phyloP scores from a whole-genome alignment of 2,113 vertebrate species.

The Istiophorus platypterus region DNA sequence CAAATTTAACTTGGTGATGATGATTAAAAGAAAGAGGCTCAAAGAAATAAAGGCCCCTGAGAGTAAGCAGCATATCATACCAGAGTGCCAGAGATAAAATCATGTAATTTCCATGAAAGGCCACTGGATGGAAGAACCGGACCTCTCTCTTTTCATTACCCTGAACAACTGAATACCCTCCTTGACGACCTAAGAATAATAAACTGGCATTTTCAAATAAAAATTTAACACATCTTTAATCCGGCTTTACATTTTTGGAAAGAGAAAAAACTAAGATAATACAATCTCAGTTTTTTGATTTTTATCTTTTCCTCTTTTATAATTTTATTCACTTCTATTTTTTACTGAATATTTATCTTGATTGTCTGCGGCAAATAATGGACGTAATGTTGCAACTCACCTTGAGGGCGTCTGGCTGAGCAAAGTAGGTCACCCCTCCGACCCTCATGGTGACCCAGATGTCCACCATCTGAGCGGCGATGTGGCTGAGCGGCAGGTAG shows the following conservation, averaged over 20 bases:
- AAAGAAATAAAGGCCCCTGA: neutral
- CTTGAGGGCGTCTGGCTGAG: constrained; percentile 93
- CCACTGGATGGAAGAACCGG: neutral
- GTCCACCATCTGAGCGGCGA: constrained; percentile 93
- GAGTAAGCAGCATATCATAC: neutral
- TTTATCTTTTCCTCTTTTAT: too few species aligned
- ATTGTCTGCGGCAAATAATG: too few species aligned
- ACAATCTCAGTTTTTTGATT: too few species aligned
- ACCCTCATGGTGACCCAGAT: constrained; percentile 89
- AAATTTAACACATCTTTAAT: too few species aligned
- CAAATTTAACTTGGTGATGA: neutral
- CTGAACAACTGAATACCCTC: too few species aligned
- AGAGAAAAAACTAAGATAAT: too few species aligned
- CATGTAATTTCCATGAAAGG: neutral
- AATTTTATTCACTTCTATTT: neutral
- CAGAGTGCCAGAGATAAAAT: neutral
- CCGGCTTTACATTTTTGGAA: too few species aligned
- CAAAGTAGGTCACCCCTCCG: constrained; percentile 87
- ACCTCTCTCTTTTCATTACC: neutral
- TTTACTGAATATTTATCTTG: neutral
- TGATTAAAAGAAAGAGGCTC: neutral
- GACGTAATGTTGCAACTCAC: constrained; percentile 80
- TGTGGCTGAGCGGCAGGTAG: constrained; percentile 96
- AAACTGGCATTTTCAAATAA: too few species aligned
- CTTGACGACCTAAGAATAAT: too few species aligned